Percentiles rank a stretch among this genome's conserved stretches.
phyloP scores from a whole-genome alignment of 2,113 vertebrate species.

The Corythornis cristatus region DNA sequence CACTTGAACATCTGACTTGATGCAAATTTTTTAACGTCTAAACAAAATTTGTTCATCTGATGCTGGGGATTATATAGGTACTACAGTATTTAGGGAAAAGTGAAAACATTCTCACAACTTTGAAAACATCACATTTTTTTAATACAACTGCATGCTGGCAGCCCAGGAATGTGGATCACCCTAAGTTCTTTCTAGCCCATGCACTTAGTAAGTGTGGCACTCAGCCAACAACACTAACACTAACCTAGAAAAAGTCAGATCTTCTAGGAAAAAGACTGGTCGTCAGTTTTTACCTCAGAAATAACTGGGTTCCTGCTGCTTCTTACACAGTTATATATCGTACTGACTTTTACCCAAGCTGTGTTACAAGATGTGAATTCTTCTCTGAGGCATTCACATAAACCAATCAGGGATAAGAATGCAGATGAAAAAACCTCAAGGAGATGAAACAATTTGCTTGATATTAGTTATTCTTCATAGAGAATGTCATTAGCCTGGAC shows the following conservation, averaged over 20 bases:
- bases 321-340: not conserved
- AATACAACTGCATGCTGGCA: not conserved
- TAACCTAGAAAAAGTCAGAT: not conserved
- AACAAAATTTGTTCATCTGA: not conserved
- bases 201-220: not conserved
- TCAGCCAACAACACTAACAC: not conserved
- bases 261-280: not conserved
- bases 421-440: not conserved
- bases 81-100: not conserved
- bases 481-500: not conserved
- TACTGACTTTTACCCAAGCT: not conserved
- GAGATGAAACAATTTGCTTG: not conserved
- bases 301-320: not conserved
- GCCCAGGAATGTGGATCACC: not conserved
- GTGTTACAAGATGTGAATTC: not conserved
- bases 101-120: not conserved
- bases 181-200: not conserved
- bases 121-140: not conserved
- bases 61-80: not conserved
- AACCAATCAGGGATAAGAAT: not conserved
- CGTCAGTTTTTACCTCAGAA: not conserved
- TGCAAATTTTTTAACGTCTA: not conserved
- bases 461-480: not conserved
- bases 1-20: not conserved
- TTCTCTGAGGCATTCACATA: not conserved